Conservation (phyloP, 1,140 invertebrate species). For the Hylaeus anthracinus region DNA sequence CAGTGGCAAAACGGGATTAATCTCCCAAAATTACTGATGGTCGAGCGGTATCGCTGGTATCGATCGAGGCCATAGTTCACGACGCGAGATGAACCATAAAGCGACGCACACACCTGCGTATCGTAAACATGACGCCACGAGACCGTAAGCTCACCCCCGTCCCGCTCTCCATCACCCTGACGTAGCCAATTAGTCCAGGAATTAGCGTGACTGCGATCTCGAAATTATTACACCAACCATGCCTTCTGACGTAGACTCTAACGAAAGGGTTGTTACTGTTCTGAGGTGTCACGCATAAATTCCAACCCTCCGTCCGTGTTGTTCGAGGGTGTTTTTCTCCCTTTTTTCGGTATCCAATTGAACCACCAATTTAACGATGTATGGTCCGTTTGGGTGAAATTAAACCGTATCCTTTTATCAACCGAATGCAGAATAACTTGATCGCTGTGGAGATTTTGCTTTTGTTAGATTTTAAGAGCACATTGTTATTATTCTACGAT, state of each 20-base stretch:
- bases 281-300: slow-evolving; percentile 24
- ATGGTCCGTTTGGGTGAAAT: too few relatives aligned
- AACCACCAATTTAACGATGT: not conserved
- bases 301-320: too few relatives aligned
- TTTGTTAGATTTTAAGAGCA: too few relatives aligned
- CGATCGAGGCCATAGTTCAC: slow-evolving; percentile 43
- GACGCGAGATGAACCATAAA: slow-evolving; percentile 50
- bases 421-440: too few relatives aligned
- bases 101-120: slow-evolving; percentile 61
- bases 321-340: not conserved
- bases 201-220: slow-evolving; percentile 57
- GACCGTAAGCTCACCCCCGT: not conserved
- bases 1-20: not conserved
- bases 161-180: not conserved
- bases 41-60: slow-evolving; percentile 14
- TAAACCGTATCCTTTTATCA: too few relatives aligned
- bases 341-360: not conserved
- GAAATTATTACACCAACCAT: slow-evolving; percentile 34
- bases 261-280: slow-evolving; percentile 28
- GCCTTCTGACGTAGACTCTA: not conserved
- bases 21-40: slow-evolving; percentile 4
- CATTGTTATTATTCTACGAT: too few relatives aligned
- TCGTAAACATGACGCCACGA: slow-evolving; percentile 57
- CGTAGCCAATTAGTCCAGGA: slow-evolving; percentile 65
- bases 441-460: too few relatives aligned